Evolutionary conservation across 2,113 vertebrate species (phyloP).

Genomic region (Pteronura brasiliensis): DNA sequence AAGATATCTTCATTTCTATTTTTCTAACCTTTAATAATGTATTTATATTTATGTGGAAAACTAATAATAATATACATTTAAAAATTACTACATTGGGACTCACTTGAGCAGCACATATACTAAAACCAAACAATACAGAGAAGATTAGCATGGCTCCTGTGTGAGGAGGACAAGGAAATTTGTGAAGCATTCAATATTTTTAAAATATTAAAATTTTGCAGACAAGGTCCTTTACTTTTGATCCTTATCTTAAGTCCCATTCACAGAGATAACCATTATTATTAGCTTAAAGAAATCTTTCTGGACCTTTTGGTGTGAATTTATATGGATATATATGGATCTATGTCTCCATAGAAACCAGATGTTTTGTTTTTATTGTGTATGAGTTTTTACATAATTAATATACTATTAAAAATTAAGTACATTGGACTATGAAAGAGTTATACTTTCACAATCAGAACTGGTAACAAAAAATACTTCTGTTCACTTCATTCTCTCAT

Average conservation of each 20-base stretch:
- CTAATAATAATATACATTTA: neutral
- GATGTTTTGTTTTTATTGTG: neutral
- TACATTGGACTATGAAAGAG: neutral
- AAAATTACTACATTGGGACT: neutral
- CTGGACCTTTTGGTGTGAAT: neutral
- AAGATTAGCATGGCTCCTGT: neutral
- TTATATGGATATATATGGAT: neutral
- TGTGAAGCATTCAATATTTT: neutral
- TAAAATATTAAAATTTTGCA: neutral
- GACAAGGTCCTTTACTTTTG: neutral
- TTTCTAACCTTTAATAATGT: conserved; percentile 23
- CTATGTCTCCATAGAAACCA: neutral
- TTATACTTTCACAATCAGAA: conserved; percentile 16
- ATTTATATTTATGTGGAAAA: neutral
- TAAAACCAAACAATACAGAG: neutral
- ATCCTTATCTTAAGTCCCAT: neutral
- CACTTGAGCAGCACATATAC: neutral
- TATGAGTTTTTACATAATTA: neutral
- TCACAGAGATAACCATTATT: neutral
- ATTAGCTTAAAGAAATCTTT: neutral
- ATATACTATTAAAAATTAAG: neutral
- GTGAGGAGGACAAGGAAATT: neutral
- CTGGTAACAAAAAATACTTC: neutral
- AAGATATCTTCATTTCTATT: conserved; percentile 26
- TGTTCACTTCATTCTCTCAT: neutral